Conservation (phyloP, 2,888 invertebrate genomes). For the Metopia argyrocephala region DNA sequence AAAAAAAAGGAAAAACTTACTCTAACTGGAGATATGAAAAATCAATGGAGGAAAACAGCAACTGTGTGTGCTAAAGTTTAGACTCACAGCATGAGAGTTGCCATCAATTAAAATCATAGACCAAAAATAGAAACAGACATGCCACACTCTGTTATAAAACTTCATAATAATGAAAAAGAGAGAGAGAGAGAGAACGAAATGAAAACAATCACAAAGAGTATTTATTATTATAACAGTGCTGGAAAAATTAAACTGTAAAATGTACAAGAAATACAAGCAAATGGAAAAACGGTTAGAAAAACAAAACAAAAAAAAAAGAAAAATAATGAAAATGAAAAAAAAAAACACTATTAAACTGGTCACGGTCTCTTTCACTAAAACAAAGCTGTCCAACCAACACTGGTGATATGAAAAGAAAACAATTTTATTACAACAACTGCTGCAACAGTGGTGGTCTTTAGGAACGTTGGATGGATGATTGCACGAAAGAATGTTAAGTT, state of each 20-base stretch:
- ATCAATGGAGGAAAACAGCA: conserved; percentile 13
- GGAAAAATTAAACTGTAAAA: conserved; percentile 18
- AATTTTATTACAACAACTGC: conserved; percentile 34
- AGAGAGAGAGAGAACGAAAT: background rate
- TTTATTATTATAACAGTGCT: conserved; percentile 5
- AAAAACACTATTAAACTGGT: conserved; percentile 44
- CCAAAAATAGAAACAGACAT: conserved; percentile 62
- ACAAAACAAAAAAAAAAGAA: background rate
- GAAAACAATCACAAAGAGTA: background rate
- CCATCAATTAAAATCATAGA: conserved; percentile 42
- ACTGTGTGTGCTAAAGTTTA: conserved; percentile 57
- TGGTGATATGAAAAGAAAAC: conserved; percentile 28
- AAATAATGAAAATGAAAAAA: background rate
- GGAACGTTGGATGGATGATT: conserved; percentile 14
- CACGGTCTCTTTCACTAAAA: conserved; percentile 62
- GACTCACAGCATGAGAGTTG: conserved; percentile 54
- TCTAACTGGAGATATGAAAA: background rate
- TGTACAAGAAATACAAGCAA: conserved; percentile 31
- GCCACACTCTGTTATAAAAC: conserved; percentile 35
- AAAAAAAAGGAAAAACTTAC: conserved; percentile 32
- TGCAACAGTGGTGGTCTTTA: conserved; percentile 34
- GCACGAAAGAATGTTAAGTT: conserved; percentile 21
- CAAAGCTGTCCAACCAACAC: conserved; percentile 48
- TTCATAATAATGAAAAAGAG: background rate
- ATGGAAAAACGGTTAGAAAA: conserved; percentile 32